Conservation (phyloP, 2,113 vertebrate species). For the Melanostigma gelatinosum region DNA sequence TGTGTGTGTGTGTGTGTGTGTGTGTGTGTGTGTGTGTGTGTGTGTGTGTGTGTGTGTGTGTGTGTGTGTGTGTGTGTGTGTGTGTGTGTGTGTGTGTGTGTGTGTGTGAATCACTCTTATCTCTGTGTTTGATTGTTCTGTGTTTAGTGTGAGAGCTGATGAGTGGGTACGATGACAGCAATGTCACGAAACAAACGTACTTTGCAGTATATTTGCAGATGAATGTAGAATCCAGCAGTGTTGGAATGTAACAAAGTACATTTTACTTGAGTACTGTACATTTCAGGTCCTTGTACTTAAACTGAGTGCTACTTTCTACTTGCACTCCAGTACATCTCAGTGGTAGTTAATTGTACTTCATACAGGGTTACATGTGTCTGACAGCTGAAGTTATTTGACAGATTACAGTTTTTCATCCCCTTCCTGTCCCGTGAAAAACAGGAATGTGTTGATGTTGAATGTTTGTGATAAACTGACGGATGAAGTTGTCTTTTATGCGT, state of each 20-base stretch:
- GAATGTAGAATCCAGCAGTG: not conserved
- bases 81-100: not conserved
- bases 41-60: not conserved
- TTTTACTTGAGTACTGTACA: not conserved
- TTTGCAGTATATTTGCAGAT: not conserved
- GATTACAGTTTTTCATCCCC: not conserved
- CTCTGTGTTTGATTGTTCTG: constrained; percentile 32
- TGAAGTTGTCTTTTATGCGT: too few relatives aligned
- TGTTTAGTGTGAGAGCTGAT: constrained; percentile 21
- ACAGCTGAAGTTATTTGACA: too few relatives aligned
- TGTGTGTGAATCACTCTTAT: constrained; percentile 10
- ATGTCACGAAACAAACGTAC: not conserved
- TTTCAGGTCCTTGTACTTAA: not conserved
- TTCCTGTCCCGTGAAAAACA: not conserved
- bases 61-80: too few relatives aligned
- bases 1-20: too few relatives aligned
- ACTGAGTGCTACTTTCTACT: not conserved
- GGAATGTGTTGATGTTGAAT: too few relatives aligned
- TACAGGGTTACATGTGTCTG: not conserved
- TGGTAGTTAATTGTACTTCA: not conserved
- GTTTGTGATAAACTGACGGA: too few relatives aligned
- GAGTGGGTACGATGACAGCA: not conserved
- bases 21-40: not conserved
- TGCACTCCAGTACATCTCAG: not conserved
- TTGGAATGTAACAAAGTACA: not conserved